Evolutionary conservation across 1,140 invertebrate genomes (phyloP).

Genomic region (Meteorus sp.): DNA sequence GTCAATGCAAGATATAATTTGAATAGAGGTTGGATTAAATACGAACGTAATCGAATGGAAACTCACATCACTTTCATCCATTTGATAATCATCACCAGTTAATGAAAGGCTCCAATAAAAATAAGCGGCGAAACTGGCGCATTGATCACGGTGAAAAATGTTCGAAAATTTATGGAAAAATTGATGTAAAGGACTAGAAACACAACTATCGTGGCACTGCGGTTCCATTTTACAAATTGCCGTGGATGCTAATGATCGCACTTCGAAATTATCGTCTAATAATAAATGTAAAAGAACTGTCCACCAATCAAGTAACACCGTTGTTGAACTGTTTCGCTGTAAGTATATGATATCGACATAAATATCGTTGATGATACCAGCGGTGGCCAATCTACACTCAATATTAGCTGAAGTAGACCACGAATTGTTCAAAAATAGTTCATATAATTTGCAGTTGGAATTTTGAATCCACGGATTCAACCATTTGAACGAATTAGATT

Average conservation of each 20-base stretch:
- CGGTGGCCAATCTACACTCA: conserved; percentile 38
- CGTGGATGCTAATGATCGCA: conserved; percentile 35
- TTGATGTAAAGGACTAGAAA: conserved; percentile 24
- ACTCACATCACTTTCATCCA: conserved; percentile 49
- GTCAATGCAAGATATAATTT: not conserved
- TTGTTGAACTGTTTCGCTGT: conserved; percentile 12
- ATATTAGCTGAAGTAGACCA: conserved; percentile 36
- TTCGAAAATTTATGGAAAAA: conserved; percentile 41
- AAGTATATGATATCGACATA: conserved; percentile 20
- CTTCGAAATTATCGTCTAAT: conserved; percentile 40
- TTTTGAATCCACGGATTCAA: too few relatives aligned
- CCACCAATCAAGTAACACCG: conserved; percentile 44
- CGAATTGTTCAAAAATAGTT: conserved; percentile 36
- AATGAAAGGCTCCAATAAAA: conserved; percentile 44
- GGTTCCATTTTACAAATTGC: conserved; percentile 31
- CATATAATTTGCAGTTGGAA: conserved; percentile 30
- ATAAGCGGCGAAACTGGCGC: conserved; percentile 30
- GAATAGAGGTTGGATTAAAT: not conserved
- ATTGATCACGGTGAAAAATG: conserved; percentile 23
- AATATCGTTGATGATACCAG: conserved; percentile 37
- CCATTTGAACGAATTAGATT: conserved; percentile 26
- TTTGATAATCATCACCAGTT: conserved; percentile 40
- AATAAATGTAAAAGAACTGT: conserved; percentile 44
- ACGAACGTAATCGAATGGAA: not conserved
- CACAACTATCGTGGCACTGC: conserved; percentile 22